Evolutionary conservation across 2,797 vertebrate species (phyloP), one percentile per base, ranked within the genome.

Genomic region (Crotalus adamanteus): DNA sequence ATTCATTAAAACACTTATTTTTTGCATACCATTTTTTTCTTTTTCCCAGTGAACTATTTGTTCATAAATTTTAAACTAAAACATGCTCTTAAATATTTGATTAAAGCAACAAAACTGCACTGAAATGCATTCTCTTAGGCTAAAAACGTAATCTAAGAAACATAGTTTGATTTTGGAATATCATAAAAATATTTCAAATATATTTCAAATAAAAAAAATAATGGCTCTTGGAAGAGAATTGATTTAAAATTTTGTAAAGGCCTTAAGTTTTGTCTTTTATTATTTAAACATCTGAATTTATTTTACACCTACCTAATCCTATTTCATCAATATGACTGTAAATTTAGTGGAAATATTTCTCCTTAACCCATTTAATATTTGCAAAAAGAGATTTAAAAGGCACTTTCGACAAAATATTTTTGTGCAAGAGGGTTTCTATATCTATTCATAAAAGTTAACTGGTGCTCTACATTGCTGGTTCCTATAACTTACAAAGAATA

Each of bases 391-490:
- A 85, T 90, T 94, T 93, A 88, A 94, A 96, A 97, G 97, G 96
- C 96, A 97, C 97, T 96, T 96, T 55, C 91, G 92, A 96, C 87
- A 96, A 96, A 95, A 87, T 42, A 56, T 69, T 56, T 73, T 88
- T 65, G 56, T 92, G 93, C 89, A 88, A 95, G 92, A 47, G 90
- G 87, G 85, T 93, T 94, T 91, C 90, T 95, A 89, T 73, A 89
- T 92, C 86, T 94, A 86, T 0, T 37, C 18, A 93, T 83, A 89
- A 0, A 93, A 63, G 88, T 94, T 94, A 73, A 93, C 87, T 90
- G 78, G 28, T 86, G 91, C 91, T 86, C 60, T 63, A 25, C 0
- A 57, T 87, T 92, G 65, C 42, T 88, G 91, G 94, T 89, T 96
- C 94, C 57, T 95, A 61, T 83, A 95, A 86, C 56, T 78, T 73